Conservation (phyloP, 2,797 vertebrate species). For the Neosalanx taihuensis region DNA sequence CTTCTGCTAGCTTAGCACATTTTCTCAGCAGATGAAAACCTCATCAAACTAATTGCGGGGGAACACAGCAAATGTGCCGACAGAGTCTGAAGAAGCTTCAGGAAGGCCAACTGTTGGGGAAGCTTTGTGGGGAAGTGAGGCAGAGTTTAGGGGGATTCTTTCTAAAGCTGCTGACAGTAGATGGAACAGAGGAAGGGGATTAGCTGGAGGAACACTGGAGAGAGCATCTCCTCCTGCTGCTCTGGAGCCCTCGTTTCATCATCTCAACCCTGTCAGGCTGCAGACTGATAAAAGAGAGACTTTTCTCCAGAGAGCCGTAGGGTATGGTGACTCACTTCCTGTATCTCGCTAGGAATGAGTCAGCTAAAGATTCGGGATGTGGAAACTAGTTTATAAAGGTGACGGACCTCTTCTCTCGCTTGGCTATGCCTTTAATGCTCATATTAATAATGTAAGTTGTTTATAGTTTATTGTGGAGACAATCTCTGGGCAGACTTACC, state of each 20-base stretch:
- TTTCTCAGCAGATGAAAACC: slow-evolving; percentile 18
- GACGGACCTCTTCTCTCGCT: neutral
- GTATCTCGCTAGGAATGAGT: neutral
- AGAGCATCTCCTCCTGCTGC: neutral
- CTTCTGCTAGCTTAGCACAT: slow-evolving; percentile 15
- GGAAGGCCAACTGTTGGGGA: neutral
- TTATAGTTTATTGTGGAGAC: no score
- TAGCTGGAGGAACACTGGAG: slow-evolving; percentile 25
- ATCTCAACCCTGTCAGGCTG: neutral
- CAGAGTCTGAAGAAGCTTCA: neutral
- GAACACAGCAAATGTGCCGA: slow-evolving; percentile 26
- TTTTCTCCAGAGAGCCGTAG: neutral
- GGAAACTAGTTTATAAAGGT: neutral
- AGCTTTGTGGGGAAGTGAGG: neutral
- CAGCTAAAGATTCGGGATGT: neutral
- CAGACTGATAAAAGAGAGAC: neutral
- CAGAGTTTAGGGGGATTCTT: slow-evolving; percentile 21
- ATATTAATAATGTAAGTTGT: no score
- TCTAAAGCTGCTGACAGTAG: slow-evolving; percentile 44
- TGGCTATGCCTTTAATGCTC: neutral
- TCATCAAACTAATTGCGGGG: slow-evolving; percentile 7
- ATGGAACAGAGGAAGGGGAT: slow-evolving; percentile 20
- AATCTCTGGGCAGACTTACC: neutral
- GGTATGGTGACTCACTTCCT: neutral
- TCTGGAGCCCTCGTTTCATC: slow-evolving; percentile 11